These are phyloP conservation scores for Meandrusa payeni DNA, from an alignment of 2,888 invertebrate genomes.

Conservation along the genomic window DNA sequence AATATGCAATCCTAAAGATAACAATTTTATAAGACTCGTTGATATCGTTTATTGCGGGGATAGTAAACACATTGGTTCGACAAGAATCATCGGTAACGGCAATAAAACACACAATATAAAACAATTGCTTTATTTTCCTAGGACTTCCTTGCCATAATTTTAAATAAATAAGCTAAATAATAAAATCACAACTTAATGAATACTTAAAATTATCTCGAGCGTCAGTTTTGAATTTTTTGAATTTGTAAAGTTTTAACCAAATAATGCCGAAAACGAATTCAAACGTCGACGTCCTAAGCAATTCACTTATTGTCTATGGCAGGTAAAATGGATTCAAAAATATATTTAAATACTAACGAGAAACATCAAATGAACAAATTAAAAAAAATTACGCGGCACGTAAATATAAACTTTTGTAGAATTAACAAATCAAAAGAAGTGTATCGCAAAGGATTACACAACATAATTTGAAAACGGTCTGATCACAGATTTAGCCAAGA, in stretches of 20 bases:
- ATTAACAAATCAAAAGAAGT: conserved; percentile 18
- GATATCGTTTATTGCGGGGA: conserved; percentile 5
- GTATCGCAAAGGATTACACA: conserved; percentile 11
- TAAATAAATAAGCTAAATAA: conserved; percentile 78
- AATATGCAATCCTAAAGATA: conserved; percentile 13
- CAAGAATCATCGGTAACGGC: neutral
- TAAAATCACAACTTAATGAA: conserved; percentile 79
- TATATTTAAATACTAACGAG: conserved; percentile 58
- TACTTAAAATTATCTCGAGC: conserved; percentile 76
- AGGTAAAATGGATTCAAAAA: conserved; percentile 75
- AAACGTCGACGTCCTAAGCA: conserved; percentile 52
- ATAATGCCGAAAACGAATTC: conserved; percentile 34
- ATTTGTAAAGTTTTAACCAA: conserved; percentile 39
- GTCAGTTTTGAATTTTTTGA: conserved; percentile 59
- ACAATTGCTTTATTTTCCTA: conserved; percentile 73
- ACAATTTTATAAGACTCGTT: conserved; percentile 3
- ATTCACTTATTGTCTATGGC: conserved; percentile 76
- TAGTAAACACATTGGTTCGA: conserved; percentile 1
- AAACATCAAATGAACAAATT: conserved; percentile 55
- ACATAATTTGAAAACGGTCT: neutral
- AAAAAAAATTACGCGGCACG: conserved; percentile 48
- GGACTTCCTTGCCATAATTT: conserved; percentile 79
- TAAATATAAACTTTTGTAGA: conserved; percentile 27
- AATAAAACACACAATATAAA: conserved; percentile 47
- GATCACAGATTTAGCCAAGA: conserved; percentile 4